These are phyloP conservation scores for Zaprionus lineosus DNA, from an alignment of 2,888 invertebrate genomes.

Conservation along the genomic window DNA sequence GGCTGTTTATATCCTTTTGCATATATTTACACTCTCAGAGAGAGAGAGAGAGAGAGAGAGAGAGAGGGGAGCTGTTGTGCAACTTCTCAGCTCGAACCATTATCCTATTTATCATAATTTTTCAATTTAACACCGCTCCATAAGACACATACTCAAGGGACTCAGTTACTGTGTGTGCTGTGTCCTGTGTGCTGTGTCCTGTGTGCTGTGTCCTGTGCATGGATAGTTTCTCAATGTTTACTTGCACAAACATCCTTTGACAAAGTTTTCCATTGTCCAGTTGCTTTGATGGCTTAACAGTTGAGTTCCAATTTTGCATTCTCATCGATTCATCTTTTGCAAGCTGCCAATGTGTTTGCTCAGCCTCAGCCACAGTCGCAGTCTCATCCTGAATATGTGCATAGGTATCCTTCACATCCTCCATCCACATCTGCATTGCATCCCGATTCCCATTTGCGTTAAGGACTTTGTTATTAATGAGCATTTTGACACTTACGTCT, in stretches of 20 bases:
- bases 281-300: constrained; percentile 62
- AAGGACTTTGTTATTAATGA: constrained; percentile 80
- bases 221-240: constrained; percentile 63
- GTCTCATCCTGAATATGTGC: no score
- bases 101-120: constrained; percentile 82
- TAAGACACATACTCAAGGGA: constrained; percentile 40
- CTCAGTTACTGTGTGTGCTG: constrained; percentile 11
- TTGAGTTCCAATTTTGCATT: constrained; percentile 77
- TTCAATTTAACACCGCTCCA: constrained; percentile 80
- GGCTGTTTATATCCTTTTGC: constrained; percentile 68
- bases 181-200: constrained; percentile 17
- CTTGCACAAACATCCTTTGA: constrained; percentile 78
- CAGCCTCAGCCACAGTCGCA: constrained; percentile 24
- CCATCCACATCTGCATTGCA: constrained; percentile 50
- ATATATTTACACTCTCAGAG: constrained; percentile 50
- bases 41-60: no score
- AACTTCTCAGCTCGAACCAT: constrained; percentile 53
- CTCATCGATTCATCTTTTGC: constrained; percentile 78
- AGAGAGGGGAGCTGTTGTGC: constrained; percentile 47
- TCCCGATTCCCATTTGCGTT: constrained; percentile 45
- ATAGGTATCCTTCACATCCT: no score
- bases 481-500: constrained; percentile 81
- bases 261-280: constrained; percentile 79
- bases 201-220: constrained; percentile 14
- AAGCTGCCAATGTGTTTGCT: constrained; percentile 69